Percentiles rank a stretch among this genome's conserved stretches.
Evolutionary conservation across 2,113 vertebrate genomes (phyloP).

Genomic region (Anolis carolinensis): DNA sequence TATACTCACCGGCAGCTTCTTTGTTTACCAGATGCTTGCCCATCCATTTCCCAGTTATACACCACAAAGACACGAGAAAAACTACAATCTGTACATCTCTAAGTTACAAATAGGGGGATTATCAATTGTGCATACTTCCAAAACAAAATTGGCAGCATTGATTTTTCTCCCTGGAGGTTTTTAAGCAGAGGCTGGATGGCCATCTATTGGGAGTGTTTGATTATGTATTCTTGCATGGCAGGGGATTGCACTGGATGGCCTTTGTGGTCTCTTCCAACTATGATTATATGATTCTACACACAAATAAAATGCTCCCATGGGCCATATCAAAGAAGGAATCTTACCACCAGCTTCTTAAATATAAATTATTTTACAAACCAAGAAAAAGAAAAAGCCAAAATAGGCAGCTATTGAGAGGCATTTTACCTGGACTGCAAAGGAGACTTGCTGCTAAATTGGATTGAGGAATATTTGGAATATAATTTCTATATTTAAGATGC

Average conservation of each 20-base stretch:
- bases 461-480: background rate
- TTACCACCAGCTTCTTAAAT: background rate
- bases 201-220: too few species aligned
- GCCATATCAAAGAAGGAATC: fast-evolving
- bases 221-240: too few species aligned
- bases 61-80: background rate
- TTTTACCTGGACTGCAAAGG: background rate
- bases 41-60: background rate
- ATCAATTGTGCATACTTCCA: fast-evolving
- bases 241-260: too few species aligned
- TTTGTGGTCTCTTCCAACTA: too few species aligned
- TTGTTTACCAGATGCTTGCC: background rate
- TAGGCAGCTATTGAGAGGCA: background rate
- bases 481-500: fast-evolving
- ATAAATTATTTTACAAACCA: fast-evolving
- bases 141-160: too few species aligned
- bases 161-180: too few species aligned
- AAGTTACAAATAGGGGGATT: background rate
- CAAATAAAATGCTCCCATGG: background rate
- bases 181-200: too few species aligned
- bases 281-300: fast-evolving
- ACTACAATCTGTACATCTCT: background rate
- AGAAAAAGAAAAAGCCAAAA: background rate
- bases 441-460: fast-evolving
- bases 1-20: background rate